Base-by-base conservation (phyloP, 2,888 invertebrate species). In the Pandemis heparana region DNA sequence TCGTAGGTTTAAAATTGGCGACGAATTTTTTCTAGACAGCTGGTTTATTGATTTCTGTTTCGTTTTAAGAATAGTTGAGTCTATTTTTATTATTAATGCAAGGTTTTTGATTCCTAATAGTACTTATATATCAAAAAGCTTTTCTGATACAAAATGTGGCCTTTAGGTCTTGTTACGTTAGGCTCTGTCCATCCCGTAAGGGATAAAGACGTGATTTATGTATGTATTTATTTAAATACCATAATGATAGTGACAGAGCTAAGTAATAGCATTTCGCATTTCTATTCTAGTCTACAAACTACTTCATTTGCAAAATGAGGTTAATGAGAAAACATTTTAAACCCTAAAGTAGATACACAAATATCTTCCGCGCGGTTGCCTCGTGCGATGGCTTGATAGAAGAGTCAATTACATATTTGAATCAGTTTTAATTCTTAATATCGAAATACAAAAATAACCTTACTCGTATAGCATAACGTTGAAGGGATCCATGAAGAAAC, bases 381-480 rank as follows among this genome's bases (percentile, higher is more conserved):
- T 18, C 18, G 53, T 53, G 18, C 7, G 18, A 18, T 14, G 12
- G 1, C 46, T 46, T 12, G 14, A 12, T 1, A 10, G 46, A 32
- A 32, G 14, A 46, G 46, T 46, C 51, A 51, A 51, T 51, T 0
- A 43, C 4, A 43, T 43, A 10, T 43, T 43, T 43, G 2, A 32
- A 32, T 43, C 12, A 12, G 4, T 43, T 9, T 43, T 4, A 12
- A 43, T 12, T 43, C 7, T 16, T 7, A 8, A n/a, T 32, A 38
- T 16, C 0, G 14, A 46, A 32, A 48, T 61, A 61, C 4, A 71
- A 64, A 77, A 71, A 38, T 70, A 51, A 75, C 89, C 91, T 91
- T 81, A 93, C 93, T 87, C 87, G 87, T 90, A 85, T 84, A 89
- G 89, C 94, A 94, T 92, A 84, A 89, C 94, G 90, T 79, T 81